Evolutionary conservation across 2,797 vertebrate genomes (phyloP), one percentile per base, ranked within the genome.

Genomic region (Gambelia wislizenii): DNA sequence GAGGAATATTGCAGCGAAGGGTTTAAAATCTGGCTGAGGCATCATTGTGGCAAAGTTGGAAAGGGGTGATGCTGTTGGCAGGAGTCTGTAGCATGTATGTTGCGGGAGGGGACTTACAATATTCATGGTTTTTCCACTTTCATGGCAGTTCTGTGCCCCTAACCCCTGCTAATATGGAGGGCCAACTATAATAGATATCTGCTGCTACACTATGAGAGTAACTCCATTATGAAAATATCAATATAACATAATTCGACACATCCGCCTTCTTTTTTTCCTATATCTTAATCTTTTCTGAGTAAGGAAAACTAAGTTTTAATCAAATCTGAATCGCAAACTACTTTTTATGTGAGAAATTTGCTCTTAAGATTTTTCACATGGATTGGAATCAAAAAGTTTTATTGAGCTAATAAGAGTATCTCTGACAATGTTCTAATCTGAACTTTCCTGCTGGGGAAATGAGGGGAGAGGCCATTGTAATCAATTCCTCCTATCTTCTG

Each of bases 311-410:
- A 59, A 18, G 78, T 93, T 74, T 72, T 76, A 85, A 89, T 61
- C 56, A 91, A 93, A 84, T 49, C 49, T 49, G 49, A 49, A 49
- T 49, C 7, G 49, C 49, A 49, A 49, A 10, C 49, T 49, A 10
- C 12, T 49, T 49, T 49, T 49, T 1, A 49, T 10, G 1, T 7
- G 49, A 1, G 49, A 49, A 10, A 49, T 2, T 27, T 91, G 44
- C 72, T 91, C 59, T 87, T 88, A 91, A 95, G 49, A 59, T 64
- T 42, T 20, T 67, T 18, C 14, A 64, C 56, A 80, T 33, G n/a
- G 88, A 30, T 12, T 16, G 33, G 67, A 30, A 70, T n/a, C 67
- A 10, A 33, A 30, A n/a, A n/a, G 33, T 70, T n/a, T 70, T 70
- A 33, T 70, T 70, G 9, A 13, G 12, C 67, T n/a, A 4, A 33